phyloP scores from a whole-genome alignment of 2,888 invertebrate genomes.

The Morpho deidamia region DNA sequence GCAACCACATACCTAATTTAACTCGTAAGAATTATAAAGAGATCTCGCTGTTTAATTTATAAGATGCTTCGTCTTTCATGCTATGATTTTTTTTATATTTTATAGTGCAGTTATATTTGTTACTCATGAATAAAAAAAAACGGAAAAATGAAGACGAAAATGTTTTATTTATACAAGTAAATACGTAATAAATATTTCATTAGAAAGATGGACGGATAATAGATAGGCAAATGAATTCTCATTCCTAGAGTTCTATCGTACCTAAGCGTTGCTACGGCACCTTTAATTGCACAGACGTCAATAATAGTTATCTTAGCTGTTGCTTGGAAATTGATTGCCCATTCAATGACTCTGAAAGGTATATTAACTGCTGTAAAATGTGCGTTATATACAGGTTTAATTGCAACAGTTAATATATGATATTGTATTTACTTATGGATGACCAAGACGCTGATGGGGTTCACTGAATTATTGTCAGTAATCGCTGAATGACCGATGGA shows the following conservation, averaged over 20 bases:
- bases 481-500: too few relatives aligned
- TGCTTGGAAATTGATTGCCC: slow-evolving; percentile 17
- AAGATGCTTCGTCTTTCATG: background rate
- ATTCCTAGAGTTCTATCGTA: slow-evolving; percentile 2
- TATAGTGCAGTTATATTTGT: background rate
- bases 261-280: slow-evolving; percentile 6
- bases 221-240: background rate
- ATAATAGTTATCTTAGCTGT: slow-evolving; percentile 12
- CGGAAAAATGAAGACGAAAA: too few relatives aligned
- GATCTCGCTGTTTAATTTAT: background rate
- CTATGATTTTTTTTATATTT: background rate
- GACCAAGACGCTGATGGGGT: too few relatives aligned
- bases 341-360: slow-evolving; percentile 15
- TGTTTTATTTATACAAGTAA: too few relatives aligned
- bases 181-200: too few relatives aligned
- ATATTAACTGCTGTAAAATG: slow-evolving; percentile 4
- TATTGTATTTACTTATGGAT: too few relatives aligned
- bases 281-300: slow-evolving; percentile 17
- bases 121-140: too few relatives aligned
- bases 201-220: too few relatives aligned
- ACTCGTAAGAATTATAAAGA: background rate
- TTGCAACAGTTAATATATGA: too few relatives aligned
- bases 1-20: background rate
- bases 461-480: too few relatives aligned
- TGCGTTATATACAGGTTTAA: background rate